Conservation (phyloP, 2,113 vertebrate species). For the Hystrix brachyura region DNA sequence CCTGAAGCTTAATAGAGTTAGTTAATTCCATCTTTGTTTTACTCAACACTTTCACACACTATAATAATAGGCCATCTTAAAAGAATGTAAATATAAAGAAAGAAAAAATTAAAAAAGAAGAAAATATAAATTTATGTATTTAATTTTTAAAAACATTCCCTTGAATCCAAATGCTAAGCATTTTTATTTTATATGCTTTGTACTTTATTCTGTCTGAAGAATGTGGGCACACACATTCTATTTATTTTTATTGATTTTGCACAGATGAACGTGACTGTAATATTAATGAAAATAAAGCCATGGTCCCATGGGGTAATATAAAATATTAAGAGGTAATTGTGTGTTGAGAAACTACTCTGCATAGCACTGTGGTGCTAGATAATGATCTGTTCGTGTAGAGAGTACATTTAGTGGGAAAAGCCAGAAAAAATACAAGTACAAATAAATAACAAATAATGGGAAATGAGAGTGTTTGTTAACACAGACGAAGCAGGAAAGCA, state of each 20-base stretch:
- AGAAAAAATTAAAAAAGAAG: no score
- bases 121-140: not conserved
- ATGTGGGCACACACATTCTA: not conserved
- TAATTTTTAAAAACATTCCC: not conserved
- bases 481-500: not conserved
- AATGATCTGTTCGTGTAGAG: not conserved
- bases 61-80: not conserved
- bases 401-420: not conserved
- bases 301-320: not conserved
- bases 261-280: not conserved
- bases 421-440: not conserved
- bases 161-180: not conserved
- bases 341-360: not conserved
- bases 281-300: slow-evolving; percentile 40
- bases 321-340: slow-evolving; percentile 3
- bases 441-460: not conserved
- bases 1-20: slow-evolving; percentile 25
- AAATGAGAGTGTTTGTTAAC: not conserved
- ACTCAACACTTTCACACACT: not conserved
- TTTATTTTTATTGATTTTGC: slow-evolving; percentile 1
- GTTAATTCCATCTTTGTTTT: slow-evolving; percentile 3
- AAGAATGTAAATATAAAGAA: not conserved
- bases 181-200: slow-evolving; percentile 20
- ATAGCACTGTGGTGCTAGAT: not conserved
- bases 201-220: not conserved